Evolutionary conservation across 1,140 invertebrate species (phyloP), one percentile per base, ranked within the genome.

Genomic region (Schlechtendalia chinensis): DNA sequence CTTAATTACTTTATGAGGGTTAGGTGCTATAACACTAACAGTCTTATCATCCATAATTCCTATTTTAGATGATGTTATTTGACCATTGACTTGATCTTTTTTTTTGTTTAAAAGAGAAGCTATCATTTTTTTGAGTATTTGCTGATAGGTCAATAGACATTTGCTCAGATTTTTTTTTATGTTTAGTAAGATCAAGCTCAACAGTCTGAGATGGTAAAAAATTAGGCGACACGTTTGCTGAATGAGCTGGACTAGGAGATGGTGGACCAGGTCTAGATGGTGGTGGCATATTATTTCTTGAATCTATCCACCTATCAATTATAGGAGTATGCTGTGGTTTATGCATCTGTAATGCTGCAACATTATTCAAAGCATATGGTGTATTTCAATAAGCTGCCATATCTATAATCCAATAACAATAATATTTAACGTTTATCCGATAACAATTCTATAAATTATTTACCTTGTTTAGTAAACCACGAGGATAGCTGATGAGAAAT

Each of bases 1-100:
- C 19, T 47, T 79, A 19, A 63, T 61, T 27, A 47, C 22, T 63
- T 75, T 65, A 27, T 81, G 77, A 67, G 82, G 82, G 56, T 82
- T 83, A 6, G 81, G 63, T 24, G 82, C 82, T 56, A 83, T 83
- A 29, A 83, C 82, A 75, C 82, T 83, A 19, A 83, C 79, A 63
- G 69, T 11, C 14, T 75, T 32, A 4, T 79, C 75, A 27, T 63
- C 75, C 5, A 14, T 54, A 54, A 5, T 29, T 72, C 19, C 69
- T 74, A 29, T 39, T 53, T 81, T 81, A 39, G 54, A 72, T 45
- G 32, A 47, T 39, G n/a, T 69, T 27, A 75, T 29, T 63, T 58
- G 69, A 59, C 54, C 80, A 59, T 69, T 74, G 5, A 74, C n/a
- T 72, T 72, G 47, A 27, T 47, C 39, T 69, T 10, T 69, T 45